Evolutionary conservation across 2,797 vertebrate species (phyloP).

Genomic region (Sebastes nivosus): DNA sequence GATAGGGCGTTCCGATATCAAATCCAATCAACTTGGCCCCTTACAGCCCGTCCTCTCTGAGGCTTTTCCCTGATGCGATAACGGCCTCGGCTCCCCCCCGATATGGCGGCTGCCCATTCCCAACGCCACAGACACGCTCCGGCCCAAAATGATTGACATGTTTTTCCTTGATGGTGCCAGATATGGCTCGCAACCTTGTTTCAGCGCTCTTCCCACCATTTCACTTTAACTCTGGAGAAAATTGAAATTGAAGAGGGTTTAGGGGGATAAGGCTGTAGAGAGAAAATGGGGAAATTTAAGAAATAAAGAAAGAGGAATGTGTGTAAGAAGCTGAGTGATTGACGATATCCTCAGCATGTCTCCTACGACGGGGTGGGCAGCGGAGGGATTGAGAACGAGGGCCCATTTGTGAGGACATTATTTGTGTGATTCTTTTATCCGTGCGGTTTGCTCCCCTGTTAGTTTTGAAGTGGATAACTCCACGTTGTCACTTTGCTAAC

Average conservation of each 20-base stretch:
- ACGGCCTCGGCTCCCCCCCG: slow-evolving; percentile 24
- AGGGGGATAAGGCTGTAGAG: slow-evolving; percentile 23
- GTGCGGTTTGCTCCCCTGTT: not conserved
- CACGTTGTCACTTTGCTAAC: not conserved
- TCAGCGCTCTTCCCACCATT: slow-evolving; percentile 49
- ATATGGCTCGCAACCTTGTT: slow-evolving; percentile 56
- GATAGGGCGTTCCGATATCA: slow-evolving; percentile 59
- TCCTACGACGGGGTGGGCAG: not conserved
- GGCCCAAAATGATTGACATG: slow-evolving; percentile 72
- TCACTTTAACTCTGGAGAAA: slow-evolving; percentile 51
- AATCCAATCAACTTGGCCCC: slow-evolving; percentile 68
- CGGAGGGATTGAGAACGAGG: not conserved
- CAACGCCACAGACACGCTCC: slow-evolving; percentile 47
- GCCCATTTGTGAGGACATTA: not conserved
- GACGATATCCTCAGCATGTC: slow-evolving; percentile 34
- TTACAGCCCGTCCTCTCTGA: slow-evolving; percentile 55
- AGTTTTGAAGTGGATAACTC: not conserved
- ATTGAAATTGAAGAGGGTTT: slow-evolving; percentile 68
- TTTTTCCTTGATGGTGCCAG: slow-evolving; percentile 73
- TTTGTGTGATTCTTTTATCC: slow-evolving; percentile 5
- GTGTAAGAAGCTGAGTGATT: slow-evolving; percentile 40
- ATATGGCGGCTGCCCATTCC: slow-evolving; percentile 52
- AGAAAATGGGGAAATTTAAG: slow-evolving; percentile 34
- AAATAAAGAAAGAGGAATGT: not conserved
- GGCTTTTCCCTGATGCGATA: slow-evolving; percentile 66